Conservation (phyloP, 2,888 invertebrate species). For the Coenonympha arcania region DNA sequence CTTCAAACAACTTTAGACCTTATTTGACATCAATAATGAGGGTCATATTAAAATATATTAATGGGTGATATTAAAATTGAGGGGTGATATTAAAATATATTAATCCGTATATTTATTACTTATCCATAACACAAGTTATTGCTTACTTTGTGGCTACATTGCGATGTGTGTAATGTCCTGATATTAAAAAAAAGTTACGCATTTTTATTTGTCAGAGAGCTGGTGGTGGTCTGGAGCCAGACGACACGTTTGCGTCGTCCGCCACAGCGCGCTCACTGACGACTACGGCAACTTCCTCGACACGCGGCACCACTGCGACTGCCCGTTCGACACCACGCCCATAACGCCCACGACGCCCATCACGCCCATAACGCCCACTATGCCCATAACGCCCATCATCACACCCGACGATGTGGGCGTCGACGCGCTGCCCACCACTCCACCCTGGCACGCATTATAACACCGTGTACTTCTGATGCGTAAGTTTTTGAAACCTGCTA, state of each 20-base stretch:
- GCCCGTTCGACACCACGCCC: conserved; percentile 31
- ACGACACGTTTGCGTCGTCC: conserved; percentile 59
- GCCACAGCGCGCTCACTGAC: conserved; percentile 67
- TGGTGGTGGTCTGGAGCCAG: conserved; percentile 54
- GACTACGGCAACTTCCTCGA: conserved; percentile 72
- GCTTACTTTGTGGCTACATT: too few species aligned
- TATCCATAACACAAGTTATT: background rate
- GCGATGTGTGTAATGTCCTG: too few species aligned
- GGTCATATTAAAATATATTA: too few species aligned
- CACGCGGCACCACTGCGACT: conserved; percentile 63
- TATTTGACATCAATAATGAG: too few species aligned
- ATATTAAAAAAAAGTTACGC: too few species aligned
- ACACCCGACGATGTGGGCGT: background rate
- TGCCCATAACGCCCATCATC: conserved; percentile 2
- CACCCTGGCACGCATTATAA: conserved; percentile 31
- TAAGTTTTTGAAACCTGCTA: background rate
- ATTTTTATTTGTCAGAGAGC: conserved; percentile 38
- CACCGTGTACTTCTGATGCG: conserved; percentile 12
- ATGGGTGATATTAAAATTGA: too few species aligned
- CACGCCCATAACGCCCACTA: conserved; percentile 18
- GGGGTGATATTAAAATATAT: too few species aligned
- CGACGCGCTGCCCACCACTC: conserved; percentile 17
- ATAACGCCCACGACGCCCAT: conserved; percentile 18
- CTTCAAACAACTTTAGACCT: too few species aligned
- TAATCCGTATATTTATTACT: too few species aligned